Evolutionary conservation across 2,888 invertebrate genomes (phyloP).

Genomic region (Pollenia amentaria): DNA sequence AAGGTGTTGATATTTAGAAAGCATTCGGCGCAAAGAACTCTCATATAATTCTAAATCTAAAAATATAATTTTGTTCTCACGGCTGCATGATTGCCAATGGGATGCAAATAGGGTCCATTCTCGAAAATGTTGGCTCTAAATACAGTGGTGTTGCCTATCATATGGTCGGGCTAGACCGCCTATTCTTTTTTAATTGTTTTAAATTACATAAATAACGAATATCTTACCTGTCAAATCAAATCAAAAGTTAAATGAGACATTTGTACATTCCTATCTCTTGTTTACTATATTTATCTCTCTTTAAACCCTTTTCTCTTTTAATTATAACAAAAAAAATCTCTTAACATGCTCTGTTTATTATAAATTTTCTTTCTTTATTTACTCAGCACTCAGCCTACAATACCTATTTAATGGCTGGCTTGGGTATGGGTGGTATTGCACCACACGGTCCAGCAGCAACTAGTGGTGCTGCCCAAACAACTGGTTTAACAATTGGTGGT

Average conservation of each 20-base stretch:
- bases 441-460: conserved; percentile 72
- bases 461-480: conserved; percentile 68
- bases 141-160: too few relatives aligned
- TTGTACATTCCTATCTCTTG: background rate
- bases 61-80: too few relatives aligned
- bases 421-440: conserved; percentile 79
- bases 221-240: background rate
- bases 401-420: conserved; percentile 80
- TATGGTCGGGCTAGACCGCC: too few relatives aligned
- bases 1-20: too few relatives aligned
- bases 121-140: too few relatives aligned
- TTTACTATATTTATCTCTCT: conserved; percentile 11
- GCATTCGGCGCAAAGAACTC: too few relatives aligned
- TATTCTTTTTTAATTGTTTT: too few relatives aligned
- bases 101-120: too few relatives aligned
- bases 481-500: conserved; percentile 78
- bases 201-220: background rate
- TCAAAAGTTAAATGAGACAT: background rate
- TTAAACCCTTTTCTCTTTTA: conserved; percentile 7
- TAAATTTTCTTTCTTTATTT: conserved; percentile 8
- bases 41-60: too few relatives aligned
- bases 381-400: conserved; percentile 80
- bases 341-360: background rate
- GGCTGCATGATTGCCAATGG: too few relatives aligned
- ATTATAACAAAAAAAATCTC: background rate